A percentile compares a stretch with the other conserved stretches of the same genome.
Conservation (phyloP, 2,113 vertebrate genomes). For the Progne subis region DNA sequence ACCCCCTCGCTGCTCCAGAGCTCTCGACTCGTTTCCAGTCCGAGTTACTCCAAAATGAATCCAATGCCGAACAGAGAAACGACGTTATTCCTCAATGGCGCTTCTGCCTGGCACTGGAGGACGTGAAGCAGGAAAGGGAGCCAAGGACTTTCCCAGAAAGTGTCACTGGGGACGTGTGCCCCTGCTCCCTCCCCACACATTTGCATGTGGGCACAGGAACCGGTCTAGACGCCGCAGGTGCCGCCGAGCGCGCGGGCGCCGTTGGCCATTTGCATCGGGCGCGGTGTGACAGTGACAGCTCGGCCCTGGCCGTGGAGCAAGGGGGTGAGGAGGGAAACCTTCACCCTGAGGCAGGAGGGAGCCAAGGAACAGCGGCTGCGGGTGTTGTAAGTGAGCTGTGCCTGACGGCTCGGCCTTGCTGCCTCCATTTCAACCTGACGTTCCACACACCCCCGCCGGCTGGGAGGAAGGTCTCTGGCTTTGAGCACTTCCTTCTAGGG, state of each 20-base stretch:
- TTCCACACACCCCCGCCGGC: fast-evolving
- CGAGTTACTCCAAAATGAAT: fast-evolving
- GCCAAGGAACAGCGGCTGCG: neutral
- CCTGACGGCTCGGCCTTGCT: fast-evolving
- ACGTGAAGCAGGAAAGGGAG: fast-evolving
- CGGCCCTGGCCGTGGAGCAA: fast-evolving
- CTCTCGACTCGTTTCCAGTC: fast-evolving
- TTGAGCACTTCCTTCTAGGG: neutral
- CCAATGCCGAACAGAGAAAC: fast-evolving
- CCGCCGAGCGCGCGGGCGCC: fast-evolving
- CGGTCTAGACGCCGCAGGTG: conserved; percentile 46
- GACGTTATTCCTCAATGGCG: fast-evolving
- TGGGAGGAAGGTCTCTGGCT: neutral
- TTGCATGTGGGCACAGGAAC: conserved; percentile 15
- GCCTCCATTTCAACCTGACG: fast-evolving
- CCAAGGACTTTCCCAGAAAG: neutral
- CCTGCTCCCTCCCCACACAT: neutral
- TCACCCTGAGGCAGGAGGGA: neutral
- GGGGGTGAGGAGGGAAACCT: neutral
- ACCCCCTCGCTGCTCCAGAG: fast-evolving
- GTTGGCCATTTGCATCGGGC: neutral
- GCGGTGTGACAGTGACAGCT: fast-evolving
- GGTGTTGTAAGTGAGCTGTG: fast-evolving
- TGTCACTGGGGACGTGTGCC: fast-evolving
- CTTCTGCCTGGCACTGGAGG: fast-evolving